Evolutionary conservation across 2,888 invertebrate genomes (phyloP).

Genomic region (Temnothorax unifasciatus): DNA sequence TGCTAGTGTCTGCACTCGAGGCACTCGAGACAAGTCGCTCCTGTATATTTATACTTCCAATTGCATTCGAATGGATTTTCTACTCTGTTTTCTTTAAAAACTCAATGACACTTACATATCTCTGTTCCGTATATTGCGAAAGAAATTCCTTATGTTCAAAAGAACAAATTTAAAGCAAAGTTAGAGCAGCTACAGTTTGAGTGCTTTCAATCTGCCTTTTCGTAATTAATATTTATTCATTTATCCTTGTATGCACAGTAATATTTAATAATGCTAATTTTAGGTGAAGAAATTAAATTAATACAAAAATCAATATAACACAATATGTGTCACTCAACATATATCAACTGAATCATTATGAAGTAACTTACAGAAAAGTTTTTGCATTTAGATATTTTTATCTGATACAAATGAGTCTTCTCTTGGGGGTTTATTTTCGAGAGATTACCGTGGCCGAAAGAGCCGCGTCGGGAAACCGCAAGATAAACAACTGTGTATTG

Average conservation of each 20-base stretch:
- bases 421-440: not conserved
- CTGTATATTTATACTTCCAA: constrained; percentile 68
- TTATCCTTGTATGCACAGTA: not conserved
- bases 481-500: constrained; percentile 7
- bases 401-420: not conserved
- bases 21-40: constrained; percentile 54
- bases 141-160: not conserved
- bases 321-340: not conserved
- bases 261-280: not conserved
- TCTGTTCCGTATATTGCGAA: not conserved
- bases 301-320: not conserved
- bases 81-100: constrained; percentile 46
- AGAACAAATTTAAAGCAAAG: not conserved
- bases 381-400: not conserved
- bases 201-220: not conserved
- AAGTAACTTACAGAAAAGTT: not conserved
- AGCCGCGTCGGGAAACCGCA: not conserved
- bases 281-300: not conserved
- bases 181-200: too few relatives aligned
- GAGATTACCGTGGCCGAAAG: not conserved
- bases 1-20: constrained; percentile 61
- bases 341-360: not conserved
- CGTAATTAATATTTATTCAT: not conserved
- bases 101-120: not conserved
- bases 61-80: constrained; percentile 36